Evolutionary conservation across 2,113 vertebrate genomes (phyloP).

Genomic region (Rattus norvegicus): DNA sequence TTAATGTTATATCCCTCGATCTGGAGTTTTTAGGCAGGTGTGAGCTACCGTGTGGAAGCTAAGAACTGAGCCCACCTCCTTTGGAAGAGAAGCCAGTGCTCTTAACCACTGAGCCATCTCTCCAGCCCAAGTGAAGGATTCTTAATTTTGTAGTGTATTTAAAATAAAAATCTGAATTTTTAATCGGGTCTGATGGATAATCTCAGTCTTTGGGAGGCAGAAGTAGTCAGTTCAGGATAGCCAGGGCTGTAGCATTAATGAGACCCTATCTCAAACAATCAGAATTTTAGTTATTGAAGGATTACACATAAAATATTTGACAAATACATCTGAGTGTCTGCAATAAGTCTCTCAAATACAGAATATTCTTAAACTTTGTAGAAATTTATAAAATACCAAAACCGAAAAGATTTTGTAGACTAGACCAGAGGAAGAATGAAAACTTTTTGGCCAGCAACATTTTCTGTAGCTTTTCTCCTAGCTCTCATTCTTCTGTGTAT

Average conservation of each 20-base stretch:
- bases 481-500: neutral
- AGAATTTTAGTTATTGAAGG: conserved; percentile 26
- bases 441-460: too few relatives aligned
- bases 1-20: too few relatives aligned
- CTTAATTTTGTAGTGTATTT: conserved; percentile 19
- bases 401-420: conserved; percentile 32
- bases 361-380: neutral
- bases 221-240: neutral
- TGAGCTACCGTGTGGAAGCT: too few relatives aligned
- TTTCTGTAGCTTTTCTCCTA: neutral
- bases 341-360: conserved; percentile 43
- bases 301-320: conserved; percentile 28
- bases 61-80: too few relatives aligned
- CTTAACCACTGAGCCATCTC: too few relatives aligned
- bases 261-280: neutral
- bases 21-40: too few relatives aligned
- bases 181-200: neutral
- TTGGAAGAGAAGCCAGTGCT: too few relatives aligned
- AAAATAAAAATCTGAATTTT: conserved; percentile 14
- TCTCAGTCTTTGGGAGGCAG: neutral
- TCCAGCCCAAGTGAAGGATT: neutral
- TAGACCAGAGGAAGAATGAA: too few relatives aligned
- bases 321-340: neutral
- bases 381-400: conserved; percentile 1
- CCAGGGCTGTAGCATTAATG: neutral